Evolutionary conservation across 2,113 vertebrate species (phyloP), one percentile per base, ranked within the genome.

Genomic region (Danionella cerebrum): DNA sequence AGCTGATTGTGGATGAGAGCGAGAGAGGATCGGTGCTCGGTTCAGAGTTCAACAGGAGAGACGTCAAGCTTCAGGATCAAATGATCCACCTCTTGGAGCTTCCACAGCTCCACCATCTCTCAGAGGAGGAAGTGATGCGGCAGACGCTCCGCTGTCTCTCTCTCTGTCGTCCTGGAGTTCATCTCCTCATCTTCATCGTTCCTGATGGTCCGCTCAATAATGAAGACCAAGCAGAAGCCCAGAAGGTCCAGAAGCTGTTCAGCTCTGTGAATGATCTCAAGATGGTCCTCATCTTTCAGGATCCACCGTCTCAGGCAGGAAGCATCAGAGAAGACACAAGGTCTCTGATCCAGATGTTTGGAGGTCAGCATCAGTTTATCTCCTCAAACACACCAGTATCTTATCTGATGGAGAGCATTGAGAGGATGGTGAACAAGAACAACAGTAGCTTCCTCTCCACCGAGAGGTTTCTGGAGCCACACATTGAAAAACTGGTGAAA

Each of bases 131-230:
- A 21, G 67, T 70, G 60, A 55, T 55, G 33, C 16, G 9, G 25
- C 35, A 55, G 42, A 47, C 42, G 33, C 31, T 18, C 22, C 59
- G 35, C 13, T 76, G 60, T 62, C 38, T 73, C 22, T 69, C 59
- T 62, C 48, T 62, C 19, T 76, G 59, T 69, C 52, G 41, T 50
- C 48, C 66, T 62, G 75, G 70, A 65, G 70, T 73, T 14, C 57
- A 76, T 57, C 70, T 76, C 24, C 21, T 41, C 39, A 7, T 76
- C 39, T 35, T 67, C 31, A 44, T 55, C 2, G 12, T 68, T 24
- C 51, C 50, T 63, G 47, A 35, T 4, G 55, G 31, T 33, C 47
- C 16, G 7, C 27, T 72, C 2, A 72, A 60, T 51, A 57, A 72
- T 63, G 69, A 72, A 65, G 65, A 65, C 24, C 50, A 38, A 45